Evolutionary conservation across 2,888 invertebrate species (phyloP).

Genomic region (Caenorhabditis japonica): DNA sequence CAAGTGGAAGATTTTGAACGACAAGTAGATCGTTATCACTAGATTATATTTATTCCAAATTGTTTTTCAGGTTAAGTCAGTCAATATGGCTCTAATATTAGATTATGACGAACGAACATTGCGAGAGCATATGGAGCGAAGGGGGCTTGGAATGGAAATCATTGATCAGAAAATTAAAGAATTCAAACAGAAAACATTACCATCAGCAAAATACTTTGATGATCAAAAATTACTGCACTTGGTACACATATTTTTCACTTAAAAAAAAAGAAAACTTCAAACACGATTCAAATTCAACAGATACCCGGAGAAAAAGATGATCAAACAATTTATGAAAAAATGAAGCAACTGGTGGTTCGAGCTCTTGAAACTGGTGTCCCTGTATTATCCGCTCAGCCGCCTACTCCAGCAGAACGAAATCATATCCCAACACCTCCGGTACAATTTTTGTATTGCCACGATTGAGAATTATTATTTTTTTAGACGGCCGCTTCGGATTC

Average conservation of each 20-base stretch:
- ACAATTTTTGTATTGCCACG: too few species aligned
- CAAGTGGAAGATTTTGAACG: constrained; percentile 77
- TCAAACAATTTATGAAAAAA: constrained; percentile 71
- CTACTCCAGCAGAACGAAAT: constrained; percentile 5
- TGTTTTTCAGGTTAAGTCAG: constrained; percentile 58
- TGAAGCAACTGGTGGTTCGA: constrained; percentile 68
- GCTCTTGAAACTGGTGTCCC: constrained; percentile 70
- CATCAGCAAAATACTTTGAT: constrained; percentile 77
- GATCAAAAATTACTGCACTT: constrained; percentile 76
- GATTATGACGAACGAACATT: constrained; percentile 77
- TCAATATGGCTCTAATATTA: constrained; percentile 77
- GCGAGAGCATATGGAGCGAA: constrained; percentile 73
- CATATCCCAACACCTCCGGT: constrained; percentile 21
- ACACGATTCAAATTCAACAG: too few species aligned
- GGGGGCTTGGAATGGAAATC: constrained; percentile 69
- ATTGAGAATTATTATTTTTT: neutral
- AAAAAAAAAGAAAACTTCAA: too few species aligned
- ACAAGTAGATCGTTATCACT: constrained; percentile 59
- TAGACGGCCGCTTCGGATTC: constrained; percentile 13
- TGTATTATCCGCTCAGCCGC: constrained; percentile 21
- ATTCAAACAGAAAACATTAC: constrained; percentile 77
- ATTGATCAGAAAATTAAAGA: constrained; percentile 70
- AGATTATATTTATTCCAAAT: neutral
- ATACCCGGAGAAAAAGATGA: constrained; percentile 77
- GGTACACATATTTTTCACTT: constrained; percentile 61